Conservation (phyloP, 2,888 invertebrate genomes). For the Aquatica leii region DNA sequence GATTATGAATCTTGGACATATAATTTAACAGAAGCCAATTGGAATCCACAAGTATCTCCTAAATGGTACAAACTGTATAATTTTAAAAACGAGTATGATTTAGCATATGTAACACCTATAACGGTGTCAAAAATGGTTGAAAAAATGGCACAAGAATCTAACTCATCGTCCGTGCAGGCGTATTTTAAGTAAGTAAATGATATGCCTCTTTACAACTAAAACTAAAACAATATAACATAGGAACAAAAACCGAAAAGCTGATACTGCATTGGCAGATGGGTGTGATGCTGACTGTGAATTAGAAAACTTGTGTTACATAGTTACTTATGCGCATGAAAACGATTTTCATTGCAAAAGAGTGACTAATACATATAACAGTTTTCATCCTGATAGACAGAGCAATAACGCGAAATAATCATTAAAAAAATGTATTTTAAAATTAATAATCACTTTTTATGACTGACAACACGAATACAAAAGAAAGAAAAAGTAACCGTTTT, state of each 20-base stretch:
- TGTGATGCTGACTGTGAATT: slow-evolving; percentile 39
- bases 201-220: background rate
- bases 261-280: slow-evolving; percentile 32
- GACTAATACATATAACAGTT: background rate
- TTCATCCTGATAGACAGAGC: background rate
- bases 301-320: slow-evolving; percentile 62
- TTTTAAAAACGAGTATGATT: slow-evolving; percentile 70
- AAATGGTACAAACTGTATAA: slow-evolving; percentile 78
- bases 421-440: background rate
- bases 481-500: too few species aligned
- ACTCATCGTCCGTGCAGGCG: slow-evolving; percentile 54
- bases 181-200: background rate
- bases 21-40: slow-evolving; percentile 77
- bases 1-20: slow-evolving; percentile 78
- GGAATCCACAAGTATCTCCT: slow-evolving; percentile 64
- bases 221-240: background rate
- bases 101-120: slow-evolving; percentile 55
- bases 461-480: too few species aligned
- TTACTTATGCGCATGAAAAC: slow-evolving; percentile 49
- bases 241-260: slow-evolving; percentile 31
- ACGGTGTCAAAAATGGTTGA: slow-evolving; percentile 57
- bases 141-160: slow-evolving; percentile 55
- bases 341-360: background rate
- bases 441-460: too few species aligned
- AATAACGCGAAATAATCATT: background rate